Conservation (phyloP, 2,888 invertebrate species). For the Steromphala cineraria region DNA sequence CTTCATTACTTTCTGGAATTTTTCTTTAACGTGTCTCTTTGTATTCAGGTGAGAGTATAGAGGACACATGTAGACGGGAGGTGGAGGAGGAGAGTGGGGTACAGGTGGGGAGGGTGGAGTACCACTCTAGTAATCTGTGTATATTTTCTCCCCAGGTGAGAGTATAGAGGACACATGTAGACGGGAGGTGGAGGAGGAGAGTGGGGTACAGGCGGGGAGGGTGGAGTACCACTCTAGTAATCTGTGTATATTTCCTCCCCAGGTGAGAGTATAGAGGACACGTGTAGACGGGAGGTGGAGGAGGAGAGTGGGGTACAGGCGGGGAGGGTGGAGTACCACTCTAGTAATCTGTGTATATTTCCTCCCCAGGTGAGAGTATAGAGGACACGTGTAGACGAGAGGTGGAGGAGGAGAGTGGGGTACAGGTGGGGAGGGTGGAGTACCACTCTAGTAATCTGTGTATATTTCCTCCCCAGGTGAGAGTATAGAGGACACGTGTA, state of each 20-base stretch:
- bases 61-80: constrained; percentile 78
- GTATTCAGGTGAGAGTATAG: constrained; percentile 78
- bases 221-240: constrained; percentile 75
- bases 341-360: too few relatives aligned
- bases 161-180: constrained; percentile 77
- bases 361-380: constrained; percentile 76
- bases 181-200: constrained; percentile 79
- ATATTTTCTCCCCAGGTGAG: constrained; percentile 75
- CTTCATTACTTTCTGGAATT: too few relatives aligned
- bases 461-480: constrained; percentile 74
- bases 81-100: constrained; percentile 79
- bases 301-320: constrained; percentile 79
- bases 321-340: constrained; percentile 76
- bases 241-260: not conserved
- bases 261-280: constrained; percentile 78
- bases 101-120: constrained; percentile 75
- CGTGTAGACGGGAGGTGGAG: constrained; percentile 77
- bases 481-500: constrained; percentile 77
- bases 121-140: constrained; percentile 65
- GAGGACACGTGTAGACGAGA: constrained; percentile 78
- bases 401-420: constrained; percentile 78
- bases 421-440: constrained; percentile 76
- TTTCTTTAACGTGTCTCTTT: too few relatives aligned
- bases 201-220: constrained; percentile 76
- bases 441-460: constrained; percentile 70